These are phyloP conservation scores for Sanderia malayensis DNA, from an alignment of 30 jellyfish, hydroid and myxozoan genomes.

Conservation along the genomic window DNA sequence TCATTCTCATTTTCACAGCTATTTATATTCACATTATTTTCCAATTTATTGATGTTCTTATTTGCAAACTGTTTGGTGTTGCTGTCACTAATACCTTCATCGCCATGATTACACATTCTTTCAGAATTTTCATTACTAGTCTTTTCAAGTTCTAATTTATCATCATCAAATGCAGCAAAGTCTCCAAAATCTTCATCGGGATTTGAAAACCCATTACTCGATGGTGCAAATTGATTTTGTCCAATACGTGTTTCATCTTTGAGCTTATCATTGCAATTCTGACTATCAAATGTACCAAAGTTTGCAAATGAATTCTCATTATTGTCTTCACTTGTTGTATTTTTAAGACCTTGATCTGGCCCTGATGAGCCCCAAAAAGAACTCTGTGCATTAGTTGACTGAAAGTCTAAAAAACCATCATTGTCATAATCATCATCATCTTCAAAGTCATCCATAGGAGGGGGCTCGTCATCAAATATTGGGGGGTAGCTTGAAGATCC, in stretches of 20 bases:
- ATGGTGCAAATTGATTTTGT: too few relatives aligned
- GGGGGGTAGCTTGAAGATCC: conserved; percentile 74
- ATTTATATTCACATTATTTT: too few relatives aligned
- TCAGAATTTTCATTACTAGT: background rate
- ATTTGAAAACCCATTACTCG: background rate
- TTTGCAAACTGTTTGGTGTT: too few relatives aligned
- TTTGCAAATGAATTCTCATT: background rate
- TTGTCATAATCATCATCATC: conserved; percentile 33
- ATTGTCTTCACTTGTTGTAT: background rate
- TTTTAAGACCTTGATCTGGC: conserved; percentile 2
- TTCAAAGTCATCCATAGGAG: conserved; percentile 63
- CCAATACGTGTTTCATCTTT: too few relatives aligned
- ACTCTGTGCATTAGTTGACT: background rate
- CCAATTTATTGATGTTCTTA: too few relatives aligned
- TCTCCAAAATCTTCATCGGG: conserved; percentile 8
- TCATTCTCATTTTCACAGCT: too few relatives aligned
- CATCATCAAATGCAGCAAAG: conserved; percentile 7
- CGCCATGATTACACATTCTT: too few relatives aligned
- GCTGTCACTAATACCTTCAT: too few relatives aligned
- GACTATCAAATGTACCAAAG: background rate
- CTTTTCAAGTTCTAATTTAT: too few relatives aligned
- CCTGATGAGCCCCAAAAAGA: conserved; percentile 42
- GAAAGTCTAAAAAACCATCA: conserved; percentile 38
- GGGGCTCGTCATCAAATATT: conserved; percentile 74
- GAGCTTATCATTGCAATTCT: background rate